A percentile compares a stretch with the other conserved stretches of the same genome.
Evolutionary conservation across 2,888 invertebrate genomes (phyloP).

Genomic region (Steinernema carpocapsae): DNA sequence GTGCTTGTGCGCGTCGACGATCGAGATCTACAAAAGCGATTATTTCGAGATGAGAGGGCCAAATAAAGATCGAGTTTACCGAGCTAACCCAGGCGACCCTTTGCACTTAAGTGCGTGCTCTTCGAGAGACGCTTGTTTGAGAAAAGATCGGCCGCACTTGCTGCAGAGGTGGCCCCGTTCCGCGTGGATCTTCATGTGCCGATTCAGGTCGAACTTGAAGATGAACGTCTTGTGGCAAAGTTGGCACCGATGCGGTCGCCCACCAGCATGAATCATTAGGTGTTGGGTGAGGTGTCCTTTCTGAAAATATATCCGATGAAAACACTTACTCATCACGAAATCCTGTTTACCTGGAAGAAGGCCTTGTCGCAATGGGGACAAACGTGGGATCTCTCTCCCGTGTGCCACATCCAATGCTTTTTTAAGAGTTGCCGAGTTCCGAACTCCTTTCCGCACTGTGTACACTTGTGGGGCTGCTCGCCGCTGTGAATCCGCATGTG

Average conservation of each 20-base stretch:
- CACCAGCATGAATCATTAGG: conserved; percentile 68
- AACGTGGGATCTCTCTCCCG: conserved; percentile 70
- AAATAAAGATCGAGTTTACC: conserved; percentile 33
- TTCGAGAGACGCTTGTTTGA: conserved; percentile 58
- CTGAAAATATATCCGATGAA: conserved; percentile 48
- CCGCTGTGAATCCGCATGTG: conserved; percentile 70
- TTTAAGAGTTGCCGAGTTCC: conserved; percentile 71
- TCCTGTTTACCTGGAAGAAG: conserved; percentile 66
- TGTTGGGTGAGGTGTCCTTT: conserved; percentile 69
- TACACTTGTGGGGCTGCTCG: conserved; percentile 68
- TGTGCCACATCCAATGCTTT: conserved; percentile 71
- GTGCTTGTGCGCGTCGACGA: conserved; percentile 33
- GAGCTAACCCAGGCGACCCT: conserved; percentile 27
- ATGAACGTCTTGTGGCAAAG: conserved; percentile 69
- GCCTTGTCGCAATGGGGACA: conserved; percentile 69
- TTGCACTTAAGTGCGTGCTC: conserved; percentile 64
- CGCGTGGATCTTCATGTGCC: conserved; percentile 69
- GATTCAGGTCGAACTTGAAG: conserved; percentile 63
- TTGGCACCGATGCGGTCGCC: conserved; percentile 62
- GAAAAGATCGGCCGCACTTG: conserved; percentile 62
- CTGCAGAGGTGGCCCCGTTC: conserved; percentile 64
- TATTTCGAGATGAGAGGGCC: conserved; percentile 23
- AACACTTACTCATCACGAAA: conserved; percentile 5
- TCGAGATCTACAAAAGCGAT: conserved; percentile 23
- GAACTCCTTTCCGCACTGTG: conserved; percentile 70